Conservation (phyloP, 2,888 invertebrate genomes). For the Odontomyia ornata region DNA sequence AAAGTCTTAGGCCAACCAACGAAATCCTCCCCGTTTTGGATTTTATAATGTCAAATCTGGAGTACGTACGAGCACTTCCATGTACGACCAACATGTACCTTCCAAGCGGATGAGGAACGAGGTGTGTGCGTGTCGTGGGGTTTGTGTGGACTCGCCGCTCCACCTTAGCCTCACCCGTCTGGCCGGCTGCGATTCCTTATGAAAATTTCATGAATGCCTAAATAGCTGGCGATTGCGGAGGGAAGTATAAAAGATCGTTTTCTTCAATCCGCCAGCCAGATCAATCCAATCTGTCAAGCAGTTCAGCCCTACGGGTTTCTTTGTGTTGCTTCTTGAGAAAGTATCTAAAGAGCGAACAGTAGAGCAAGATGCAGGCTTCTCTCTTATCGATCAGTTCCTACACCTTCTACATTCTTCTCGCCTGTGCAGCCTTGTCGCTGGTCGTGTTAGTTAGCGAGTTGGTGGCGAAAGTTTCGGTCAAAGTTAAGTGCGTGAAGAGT, state of each 20-base stretch:
- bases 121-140: not conserved
- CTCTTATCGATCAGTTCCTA: constrained; percentile 51
- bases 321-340: constrained; percentile 35
- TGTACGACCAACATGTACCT: constrained; percentile 6
- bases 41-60: constrained; percentile 33
- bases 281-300: constrained; percentile 44
- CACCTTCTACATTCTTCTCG: constrained; percentile 51
- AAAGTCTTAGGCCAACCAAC: constrained; percentile 34
- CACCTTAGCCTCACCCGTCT: constrained; percentile 52
- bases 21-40: constrained; percentile 36
- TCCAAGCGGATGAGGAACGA: constrained; percentile 10
- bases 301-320: constrained; percentile 33
- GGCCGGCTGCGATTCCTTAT: constrained; percentile 61
- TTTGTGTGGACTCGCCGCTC: not conserved
- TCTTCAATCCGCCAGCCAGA: constrained; percentile 42
- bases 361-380: constrained; percentile 48
- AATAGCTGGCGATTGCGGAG: constrained; percentile 15
- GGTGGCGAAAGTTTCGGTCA: constrained; percentile 38
- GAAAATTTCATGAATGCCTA: constrained; percentile 43
- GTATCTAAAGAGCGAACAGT: constrained; percentile 11
- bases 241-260: constrained; percentile 45
- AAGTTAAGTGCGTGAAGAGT: constrained; percentile 29
- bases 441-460: constrained; percentile 48
- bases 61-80: constrained; percentile 16
- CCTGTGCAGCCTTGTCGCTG: constrained; percentile 49